phyloP scores from a whole-genome alignment of 1,140 invertebrate genomes.

The Drosophila asahinai region DNA sequence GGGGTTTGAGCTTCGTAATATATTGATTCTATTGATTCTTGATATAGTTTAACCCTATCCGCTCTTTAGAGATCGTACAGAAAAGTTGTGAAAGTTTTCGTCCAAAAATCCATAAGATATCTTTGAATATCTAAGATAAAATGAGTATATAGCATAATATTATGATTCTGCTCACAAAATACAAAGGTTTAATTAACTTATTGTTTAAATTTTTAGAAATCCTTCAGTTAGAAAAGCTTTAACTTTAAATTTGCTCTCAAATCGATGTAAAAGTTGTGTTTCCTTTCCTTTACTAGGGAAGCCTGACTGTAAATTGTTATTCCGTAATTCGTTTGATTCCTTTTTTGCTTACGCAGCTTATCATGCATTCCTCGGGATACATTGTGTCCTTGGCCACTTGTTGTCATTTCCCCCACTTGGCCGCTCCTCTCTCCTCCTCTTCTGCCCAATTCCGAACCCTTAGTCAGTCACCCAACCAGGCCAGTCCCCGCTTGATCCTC shows the following conservation, averaged over 20 bases:
- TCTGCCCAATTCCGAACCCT: background rate
- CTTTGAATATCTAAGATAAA: background rate
- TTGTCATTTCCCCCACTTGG: constrained; percentile 42
- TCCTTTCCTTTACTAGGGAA: background rate
- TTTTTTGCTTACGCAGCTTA: constrained; percentile 60
- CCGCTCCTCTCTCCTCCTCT: too few relatives aligned
- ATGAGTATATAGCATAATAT: background rate
- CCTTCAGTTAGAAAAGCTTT: too few relatives aligned
- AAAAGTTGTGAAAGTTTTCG: background rate
- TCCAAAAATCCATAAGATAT: background rate
- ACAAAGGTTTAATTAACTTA: too few relatives aligned
- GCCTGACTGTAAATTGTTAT: constrained; percentile 53
- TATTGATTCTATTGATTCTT: too few relatives aligned
- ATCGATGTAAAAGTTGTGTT: too few relatives aligned
- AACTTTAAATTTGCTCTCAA: too few relatives aligned
- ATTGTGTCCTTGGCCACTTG: constrained; percentile 67
- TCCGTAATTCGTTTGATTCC: constrained; percentile 52
- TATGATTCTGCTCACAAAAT: too few relatives aligned
- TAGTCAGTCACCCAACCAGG: background rate
- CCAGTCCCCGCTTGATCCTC: constrained; percentile 14
- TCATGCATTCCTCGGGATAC: constrained; percentile 55
- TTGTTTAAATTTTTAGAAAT: too few relatives aligned
- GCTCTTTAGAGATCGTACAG: background rate
- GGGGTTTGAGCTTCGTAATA: too few relatives aligned
- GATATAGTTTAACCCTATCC: too few relatives aligned